phyloP scores from a whole-genome alignment of 2,797 vertebrate species.

The Cygnus olor region DNA sequence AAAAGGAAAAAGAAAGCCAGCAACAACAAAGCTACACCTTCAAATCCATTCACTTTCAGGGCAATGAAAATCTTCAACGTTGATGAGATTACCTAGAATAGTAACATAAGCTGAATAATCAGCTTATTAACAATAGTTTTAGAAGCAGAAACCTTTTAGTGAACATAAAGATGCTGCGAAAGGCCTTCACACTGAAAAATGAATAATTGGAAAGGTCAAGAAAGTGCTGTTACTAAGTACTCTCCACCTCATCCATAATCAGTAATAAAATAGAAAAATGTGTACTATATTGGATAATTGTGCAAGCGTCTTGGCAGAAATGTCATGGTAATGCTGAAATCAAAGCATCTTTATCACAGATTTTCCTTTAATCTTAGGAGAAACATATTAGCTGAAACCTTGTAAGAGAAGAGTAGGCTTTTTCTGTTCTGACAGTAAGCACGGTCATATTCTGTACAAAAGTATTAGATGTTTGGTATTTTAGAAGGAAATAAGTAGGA shows the following conservation, averaged over 20 bases:
- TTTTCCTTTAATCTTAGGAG: conserved; percentile 7
- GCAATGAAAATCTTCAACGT: background rate
- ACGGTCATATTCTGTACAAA: background rate
- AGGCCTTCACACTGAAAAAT: background rate
- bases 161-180: background rate
- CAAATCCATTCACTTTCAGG: background rate
- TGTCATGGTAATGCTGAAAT: background rate
- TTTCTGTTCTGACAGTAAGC: background rate
- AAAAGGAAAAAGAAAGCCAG: background rate
- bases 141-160: background rate
- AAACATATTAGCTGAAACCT: background rate
- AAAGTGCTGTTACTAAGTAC: background rate
- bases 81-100: background rate
- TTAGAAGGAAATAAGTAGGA: background rate
- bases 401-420: background rate
- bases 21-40: background rate
- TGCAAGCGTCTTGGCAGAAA: background rate
- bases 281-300: background rate
- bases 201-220: background rate
- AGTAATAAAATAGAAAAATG: background rate
- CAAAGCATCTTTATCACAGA: background rate
- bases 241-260: background rate
- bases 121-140: background rate
- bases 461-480: rapidly evolving
- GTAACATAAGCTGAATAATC: background rate